These are phyloP conservation scores for Pseudorectes ferrugineus DNA, from an alignment of 2,113 vertebrate genomes.

Conservation along the genomic window DNA sequence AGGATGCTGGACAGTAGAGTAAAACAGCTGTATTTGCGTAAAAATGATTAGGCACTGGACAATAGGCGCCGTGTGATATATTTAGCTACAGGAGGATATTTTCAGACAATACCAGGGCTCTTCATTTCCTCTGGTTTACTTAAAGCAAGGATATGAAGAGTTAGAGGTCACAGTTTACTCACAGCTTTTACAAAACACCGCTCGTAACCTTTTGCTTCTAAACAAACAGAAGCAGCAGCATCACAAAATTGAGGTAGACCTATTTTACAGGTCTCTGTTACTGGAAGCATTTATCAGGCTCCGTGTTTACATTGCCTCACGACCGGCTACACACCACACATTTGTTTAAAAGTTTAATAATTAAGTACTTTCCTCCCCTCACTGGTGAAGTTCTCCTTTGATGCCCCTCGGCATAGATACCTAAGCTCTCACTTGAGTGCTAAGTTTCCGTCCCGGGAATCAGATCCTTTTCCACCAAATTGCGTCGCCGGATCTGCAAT, in stretches of 20 bases:
- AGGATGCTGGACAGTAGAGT: not conserved
- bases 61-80: conserved; percentile 38
- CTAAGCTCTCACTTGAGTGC: conserved; percentile 14
- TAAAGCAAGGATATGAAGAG: conserved; percentile 59
- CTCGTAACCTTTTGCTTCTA: conserved; percentile 27
- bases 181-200: conserved; percentile 4
- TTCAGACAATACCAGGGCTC: conserved; percentile 69
- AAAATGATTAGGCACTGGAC: conserved; percentile 25
- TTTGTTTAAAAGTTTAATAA: conserved; percentile 42
- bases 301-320: not conserved
- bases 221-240: conserved; percentile 20
- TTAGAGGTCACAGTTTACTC: conserved; percentile 67
- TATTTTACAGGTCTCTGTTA: not conserved
- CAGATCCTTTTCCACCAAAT: conserved; percentile 41
- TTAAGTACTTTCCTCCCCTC: not conserved
- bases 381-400: not conserved
- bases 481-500: conserved; percentile 36
- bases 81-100: conserved; percentile 67
- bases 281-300: not conserved
- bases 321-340: not conserved
- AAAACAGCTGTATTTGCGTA: conserved; percentile 26
- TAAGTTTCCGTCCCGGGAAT: conserved; percentile 20
- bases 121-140: conserved; percentile 71
- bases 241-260: not conserved
- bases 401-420: conserved; percentile 9